phyloP scores from a whole-genome alignment of 2,888 invertebrate species.

The Ornithoptera priamus region DNA sequence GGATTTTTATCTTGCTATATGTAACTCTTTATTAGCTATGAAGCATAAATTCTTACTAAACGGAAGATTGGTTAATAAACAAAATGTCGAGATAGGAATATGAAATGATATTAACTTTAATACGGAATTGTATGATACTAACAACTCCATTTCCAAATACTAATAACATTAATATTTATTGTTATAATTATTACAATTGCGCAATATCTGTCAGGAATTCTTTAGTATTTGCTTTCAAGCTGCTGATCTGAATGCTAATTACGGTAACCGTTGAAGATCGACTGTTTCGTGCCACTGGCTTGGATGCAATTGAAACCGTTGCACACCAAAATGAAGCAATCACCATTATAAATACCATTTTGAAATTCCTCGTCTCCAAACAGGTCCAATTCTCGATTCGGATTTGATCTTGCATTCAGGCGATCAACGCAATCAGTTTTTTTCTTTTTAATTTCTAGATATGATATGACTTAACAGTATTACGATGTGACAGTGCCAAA shows the following conservation, averaged over 20 bases:
- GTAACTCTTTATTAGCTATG: too few species aligned
- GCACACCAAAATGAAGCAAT: constrained; percentile 25
- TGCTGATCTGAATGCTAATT: constrained; percentile 6
- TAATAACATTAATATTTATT: too few species aligned
- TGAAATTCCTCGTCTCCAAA: constrained; percentile 23
- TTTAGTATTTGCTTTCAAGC: not conserved
- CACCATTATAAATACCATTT: constrained; percentile 16
- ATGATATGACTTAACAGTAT: constrained; percentile 10
- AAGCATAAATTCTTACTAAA: too few species aligned
- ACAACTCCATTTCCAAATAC: too few species aligned
- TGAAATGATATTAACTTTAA: too few species aligned
- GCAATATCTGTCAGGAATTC: too few species aligned
- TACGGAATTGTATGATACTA: too few species aligned
- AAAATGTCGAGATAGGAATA: too few species aligned
- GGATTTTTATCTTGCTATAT: too few species aligned
- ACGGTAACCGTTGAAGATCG: constrained; percentile 23
- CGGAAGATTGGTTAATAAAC: too few species aligned
- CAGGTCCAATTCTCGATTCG: constrained; percentile 21
- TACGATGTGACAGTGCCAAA: constrained; percentile 30
- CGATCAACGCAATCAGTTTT: not conserved
- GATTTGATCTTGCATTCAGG: constrained; percentile 14
- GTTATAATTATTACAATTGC: too few species aligned
- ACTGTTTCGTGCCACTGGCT: constrained; percentile 34
- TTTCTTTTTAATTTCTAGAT: not conserved
- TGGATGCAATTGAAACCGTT: constrained; percentile 30